Evolutionary conservation across 1,140 invertebrate species (phyloP).

Genomic region (Aphis gossypii): DNA sequence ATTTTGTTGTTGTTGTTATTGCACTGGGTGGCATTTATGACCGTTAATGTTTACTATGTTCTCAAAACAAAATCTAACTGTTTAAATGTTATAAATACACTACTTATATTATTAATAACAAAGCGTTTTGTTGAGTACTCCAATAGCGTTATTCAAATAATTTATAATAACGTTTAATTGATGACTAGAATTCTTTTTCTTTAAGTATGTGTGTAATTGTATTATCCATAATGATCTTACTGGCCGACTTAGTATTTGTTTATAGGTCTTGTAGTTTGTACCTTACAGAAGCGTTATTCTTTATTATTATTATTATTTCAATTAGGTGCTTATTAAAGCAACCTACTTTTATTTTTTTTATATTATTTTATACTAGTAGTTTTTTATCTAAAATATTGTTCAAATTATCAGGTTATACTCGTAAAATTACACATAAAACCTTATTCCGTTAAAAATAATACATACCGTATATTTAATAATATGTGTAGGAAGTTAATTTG

Average conservation of each 20-base stretch:
- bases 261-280: background rate
- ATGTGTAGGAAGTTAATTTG: conserved; percentile 26
- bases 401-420: background rate
- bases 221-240: background rate
- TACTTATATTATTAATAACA: background rate
- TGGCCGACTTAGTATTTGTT: background rate
- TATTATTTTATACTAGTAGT: background rate
- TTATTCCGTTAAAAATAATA: background rate
- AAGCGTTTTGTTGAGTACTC: background rate
- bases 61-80: background rate
- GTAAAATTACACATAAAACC: background rate
- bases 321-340: background rate
- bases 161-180: background rate
- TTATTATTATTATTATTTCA: background rate
- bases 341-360: background rate
- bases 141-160: background rate
- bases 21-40: background rate
- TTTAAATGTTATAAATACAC: background rate
- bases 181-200: background rate
- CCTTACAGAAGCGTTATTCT: background rate
- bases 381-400: background rate
- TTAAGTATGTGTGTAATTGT: background rate
- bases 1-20: background rate
- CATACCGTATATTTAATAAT: background rate
- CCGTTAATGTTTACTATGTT: background rate